Percentiles rank a stretch among this genome's conserved stretches.
Evolutionary conservation across 53 echinoderm and acorn worm species (phyloP).

Genomic region (Stichopus horrens): DNA sequence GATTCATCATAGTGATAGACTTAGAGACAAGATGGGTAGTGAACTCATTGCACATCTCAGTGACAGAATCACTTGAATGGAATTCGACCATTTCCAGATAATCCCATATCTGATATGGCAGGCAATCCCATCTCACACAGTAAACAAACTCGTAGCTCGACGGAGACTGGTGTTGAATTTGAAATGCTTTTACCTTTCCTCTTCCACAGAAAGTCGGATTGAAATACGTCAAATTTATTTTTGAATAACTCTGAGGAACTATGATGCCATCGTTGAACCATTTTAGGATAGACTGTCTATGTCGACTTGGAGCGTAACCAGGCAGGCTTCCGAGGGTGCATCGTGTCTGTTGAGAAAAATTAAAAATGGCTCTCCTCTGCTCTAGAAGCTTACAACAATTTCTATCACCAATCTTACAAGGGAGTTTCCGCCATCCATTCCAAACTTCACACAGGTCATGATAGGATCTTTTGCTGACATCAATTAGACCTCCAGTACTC

Average conservation of each 20-base stretch:
- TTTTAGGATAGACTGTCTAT: neutral
- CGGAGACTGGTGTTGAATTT: neutral
- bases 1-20: slow-evolving; percentile 4
- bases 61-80: neutral
- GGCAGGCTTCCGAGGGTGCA: neutral
- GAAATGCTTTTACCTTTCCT: neutral
- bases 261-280: slow-evolving; percentile 34
- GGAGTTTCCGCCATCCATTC: slow-evolving; percentile 2
- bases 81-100: slow-evolving; percentile 6
- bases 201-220: slow-evolving; percentile 26
- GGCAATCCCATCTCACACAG: slow-evolving; percentile 10
- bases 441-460: slow-evolving; percentile 13
- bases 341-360: neutral
- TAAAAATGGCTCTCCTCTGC: neutral
- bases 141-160: neutral
- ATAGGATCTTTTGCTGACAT: neutral
- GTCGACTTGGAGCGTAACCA: neutral
- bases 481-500: slow-evolving; percentile 10
- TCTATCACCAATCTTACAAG: neutral
- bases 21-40: neutral
- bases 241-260: neutral
- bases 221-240: neutral
- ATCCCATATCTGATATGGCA: slow-evolving; percentile 42
- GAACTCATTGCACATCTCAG: slow-evolving; percentile 29
- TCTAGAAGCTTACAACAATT: neutral